phyloP scores from a whole-genome alignment of 2,888 invertebrate species.

The Lomographa bimaculata region DNA sequence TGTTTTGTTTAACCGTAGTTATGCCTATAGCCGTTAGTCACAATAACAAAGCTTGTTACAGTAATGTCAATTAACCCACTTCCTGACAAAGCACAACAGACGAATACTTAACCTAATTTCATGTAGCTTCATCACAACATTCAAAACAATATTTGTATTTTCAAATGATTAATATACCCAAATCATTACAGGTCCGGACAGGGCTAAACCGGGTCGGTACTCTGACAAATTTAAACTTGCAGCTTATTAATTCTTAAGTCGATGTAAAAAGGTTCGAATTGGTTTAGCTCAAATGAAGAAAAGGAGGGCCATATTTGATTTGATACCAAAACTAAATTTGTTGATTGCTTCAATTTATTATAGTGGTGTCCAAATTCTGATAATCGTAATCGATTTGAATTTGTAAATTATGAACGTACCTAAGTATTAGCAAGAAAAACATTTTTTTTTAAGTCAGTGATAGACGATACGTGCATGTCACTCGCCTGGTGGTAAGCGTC shows the following conservation, averaged over 20 bases:
- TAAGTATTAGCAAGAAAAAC: no score
- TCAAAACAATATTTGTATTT: conserved; percentile 19
- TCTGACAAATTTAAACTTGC: background rate
- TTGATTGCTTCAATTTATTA: conserved; percentile 17
- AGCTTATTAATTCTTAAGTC: background rate
- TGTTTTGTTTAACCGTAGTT: no score
- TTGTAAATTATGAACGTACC: no score
- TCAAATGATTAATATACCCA: conserved; percentile 17
- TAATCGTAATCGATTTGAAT: background rate
- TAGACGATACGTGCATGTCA: no score
- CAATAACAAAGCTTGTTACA: no score
- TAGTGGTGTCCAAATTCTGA: conserved; percentile 1
- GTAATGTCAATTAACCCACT: no score
- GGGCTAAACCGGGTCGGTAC: background rate
- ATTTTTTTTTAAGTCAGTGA: no score
- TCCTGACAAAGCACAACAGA: background rate
- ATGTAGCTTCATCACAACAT: conserved; percentile 12
- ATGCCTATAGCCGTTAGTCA: no score
- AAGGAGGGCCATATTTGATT: conserved; percentile 9
- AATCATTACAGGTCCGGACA: conserved; percentile 15
- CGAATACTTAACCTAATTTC: conserved; percentile 15
- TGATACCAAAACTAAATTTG: conserved; percentile 11
- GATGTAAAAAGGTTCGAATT: conserved; percentile 6
- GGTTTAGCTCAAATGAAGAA: background rate
- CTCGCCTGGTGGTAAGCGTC: no score